Percentiles rank a stretch among this genome's conserved stretches.
These are phyloP conservation scores for Drosophila ercepeae DNA, from an alignment of 1,140 invertebrate species.

Conservation along the genomic window DNA sequence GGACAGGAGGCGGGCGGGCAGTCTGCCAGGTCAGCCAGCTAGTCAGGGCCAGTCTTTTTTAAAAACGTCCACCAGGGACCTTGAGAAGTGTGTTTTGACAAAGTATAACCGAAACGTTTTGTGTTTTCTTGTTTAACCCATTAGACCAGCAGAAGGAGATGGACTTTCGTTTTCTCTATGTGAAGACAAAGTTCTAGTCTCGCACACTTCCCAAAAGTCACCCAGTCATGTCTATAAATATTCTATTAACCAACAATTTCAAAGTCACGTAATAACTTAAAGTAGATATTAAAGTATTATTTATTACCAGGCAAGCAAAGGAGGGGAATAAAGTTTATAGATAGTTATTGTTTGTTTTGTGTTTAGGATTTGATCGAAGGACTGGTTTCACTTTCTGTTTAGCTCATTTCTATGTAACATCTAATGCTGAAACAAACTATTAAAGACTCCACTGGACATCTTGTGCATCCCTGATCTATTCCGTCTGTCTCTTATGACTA, in stretches of 20 bases:
- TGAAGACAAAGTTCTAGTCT: conserved; percentile 67
- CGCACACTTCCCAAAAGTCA: conserved; percentile 26
- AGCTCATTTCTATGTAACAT: conserved; percentile 7
- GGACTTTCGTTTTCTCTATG: conserved; percentile 75
- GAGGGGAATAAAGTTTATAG: neutral
- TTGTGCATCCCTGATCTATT: neutral
- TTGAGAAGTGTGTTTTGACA: conserved; percentile 53
- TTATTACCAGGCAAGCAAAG: conserved; percentile 5
- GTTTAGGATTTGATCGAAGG: neutral
- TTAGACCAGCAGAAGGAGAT: conserved; percentile 68
- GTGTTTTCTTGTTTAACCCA: conserved; percentile 38
- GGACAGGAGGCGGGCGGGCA: conserved; percentile 26
- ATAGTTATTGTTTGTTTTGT: neutral
- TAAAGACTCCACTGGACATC: neutral
- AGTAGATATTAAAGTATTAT: conserved; percentile 36
- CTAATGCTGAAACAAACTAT: conserved; percentile 12
- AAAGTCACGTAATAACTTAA: conserved; percentile 18
- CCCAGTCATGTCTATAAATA: conserved; percentile 36
- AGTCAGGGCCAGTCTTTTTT: conserved; percentile 50
- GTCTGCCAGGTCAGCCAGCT: conserved; percentile 38
- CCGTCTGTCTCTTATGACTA: conserved; percentile 51
- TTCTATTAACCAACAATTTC: conserved; percentile 46
- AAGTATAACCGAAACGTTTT: conserved; percentile 34
- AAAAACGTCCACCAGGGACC: conserved; percentile 66
- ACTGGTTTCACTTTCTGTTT: neutral